Percentiles rank a stretch among this genome's conserved stretches.
Evolutionary conservation across 2,888 invertebrate species (phyloP).

Genomic region (Dioctria linearis): DNA sequence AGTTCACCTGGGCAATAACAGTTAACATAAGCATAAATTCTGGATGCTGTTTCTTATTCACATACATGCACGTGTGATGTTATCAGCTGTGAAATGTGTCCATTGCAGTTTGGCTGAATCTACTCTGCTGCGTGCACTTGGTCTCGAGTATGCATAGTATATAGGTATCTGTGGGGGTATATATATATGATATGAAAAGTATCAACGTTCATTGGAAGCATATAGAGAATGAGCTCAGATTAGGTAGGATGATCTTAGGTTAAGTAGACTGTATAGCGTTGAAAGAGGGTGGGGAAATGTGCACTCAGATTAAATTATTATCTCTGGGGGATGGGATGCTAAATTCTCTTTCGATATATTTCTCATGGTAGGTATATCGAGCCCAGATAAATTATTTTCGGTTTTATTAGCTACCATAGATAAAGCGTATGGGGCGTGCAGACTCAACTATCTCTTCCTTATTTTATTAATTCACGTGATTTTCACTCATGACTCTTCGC

Average conservation of each 20-base stretch:
- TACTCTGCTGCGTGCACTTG: slow-evolving; percentile 17
- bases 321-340: slow-evolving; percentile 46
- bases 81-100: slow-evolving; percentile 53
- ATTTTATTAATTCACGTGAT: slow-evolving; percentile 50
- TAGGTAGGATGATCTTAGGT: not conserved
- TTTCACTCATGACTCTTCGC: slow-evolving; percentile 7
- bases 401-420: slow-evolving; percentile 46
- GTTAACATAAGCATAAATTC: slow-evolving; percentile 54
- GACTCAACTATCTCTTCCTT: slow-evolving; percentile 39
- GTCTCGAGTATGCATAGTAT: not conserved
- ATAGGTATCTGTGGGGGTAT: too few relatives aligned
- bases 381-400: slow-evolving; percentile 43
- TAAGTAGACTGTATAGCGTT: slow-evolving; percentile 10
- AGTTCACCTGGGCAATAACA: slow-evolving; percentile 45
- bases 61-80: slow-evolving; percentile 51
- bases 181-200: not conserved
- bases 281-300: slow-evolving; percentile 44
- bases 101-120: slow-evolving; percentile 40
- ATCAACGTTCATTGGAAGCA: slow-evolving; percentile 6
- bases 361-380: slow-evolving; percentile 29
- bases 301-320: slow-evolving; percentile 50
- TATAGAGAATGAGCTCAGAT: not conserved
- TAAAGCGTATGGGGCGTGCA: slow-evolving; percentile 37
- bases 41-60: slow-evolving; percentile 34
- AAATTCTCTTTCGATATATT: slow-evolving; percentile 11